Evolutionary conservation across 2,113 vertebrate genomes (phyloP), one percentile per base, ranked within the genome.

Genomic region (Perognathus longimembris): DNA sequence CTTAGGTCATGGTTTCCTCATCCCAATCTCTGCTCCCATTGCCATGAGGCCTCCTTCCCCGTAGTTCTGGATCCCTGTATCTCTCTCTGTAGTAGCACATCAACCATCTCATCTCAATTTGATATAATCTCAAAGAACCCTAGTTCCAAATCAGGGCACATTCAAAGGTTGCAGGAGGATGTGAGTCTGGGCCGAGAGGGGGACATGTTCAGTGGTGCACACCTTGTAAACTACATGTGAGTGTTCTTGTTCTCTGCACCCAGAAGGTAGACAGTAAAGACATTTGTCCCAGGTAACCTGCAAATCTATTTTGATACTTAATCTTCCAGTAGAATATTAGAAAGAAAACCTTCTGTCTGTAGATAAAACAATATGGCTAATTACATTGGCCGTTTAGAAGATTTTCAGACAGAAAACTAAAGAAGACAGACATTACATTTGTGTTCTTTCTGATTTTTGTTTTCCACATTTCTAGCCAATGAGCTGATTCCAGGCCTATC

Each of bases 141-240:
- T 85, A 26, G 26, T 92, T 79, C n/a, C 82, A 92, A 85, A 61
- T 26, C 71, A 92, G 38, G 36, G 26, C 63, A 61, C 50, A 54
- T 73, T 89, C 61, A 71, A 36, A 63, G 30, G 21, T 76, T 69
- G 26, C 32, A 74, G 26, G 28, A 40, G 22, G 50, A 34, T 40
- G 34, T 1, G 18, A n/a, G 76, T 75, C 54, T 7, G 0, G 21
- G n/a, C 24, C 8, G 6, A 12, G 22, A 61, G 22, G 22, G 59
- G 59, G 6, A 18, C n/a, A 34, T 18, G 22, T 11, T 32, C 42
- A 85, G 59, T 34, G 77, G 40, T 45, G 42, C 7, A 32, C 17
- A 34, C 7, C 22, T 38, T 15, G 2, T 4, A 20, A 73, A 57
- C 38, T 38, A 9, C 45, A 9, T 38, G 28, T 50, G 40, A 30